Conservation (phyloP, 2,797 vertebrate species). For the Notoglanidium macrostoma region DNA sequence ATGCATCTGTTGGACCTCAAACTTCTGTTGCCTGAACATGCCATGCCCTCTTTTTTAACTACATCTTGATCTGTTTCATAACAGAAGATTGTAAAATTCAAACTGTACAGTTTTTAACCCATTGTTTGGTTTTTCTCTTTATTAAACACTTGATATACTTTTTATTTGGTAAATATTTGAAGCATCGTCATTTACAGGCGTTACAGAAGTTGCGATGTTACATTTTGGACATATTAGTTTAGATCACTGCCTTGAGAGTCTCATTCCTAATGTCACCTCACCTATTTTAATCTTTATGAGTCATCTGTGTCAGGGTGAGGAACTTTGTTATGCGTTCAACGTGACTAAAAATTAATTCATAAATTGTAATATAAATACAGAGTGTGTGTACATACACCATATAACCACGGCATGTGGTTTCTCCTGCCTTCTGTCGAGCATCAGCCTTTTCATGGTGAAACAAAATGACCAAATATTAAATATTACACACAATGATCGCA, state of each 20-base stretch:
- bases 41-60: neutral
- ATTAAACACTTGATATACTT: neutral
- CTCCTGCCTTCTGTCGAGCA: neutral
- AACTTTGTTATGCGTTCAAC: neutral
- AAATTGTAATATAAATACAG: neutral
- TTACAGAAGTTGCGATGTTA: neutral
- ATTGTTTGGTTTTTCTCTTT: neutral
- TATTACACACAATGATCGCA: neutral
- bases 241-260: neutral
- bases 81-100: neutral
- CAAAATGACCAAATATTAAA: neutral
- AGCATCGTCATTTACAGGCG: neutral
- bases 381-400: too few relatives aligned
- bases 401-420: neutral
- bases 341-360: neutral
- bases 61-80: too few relatives aligned
- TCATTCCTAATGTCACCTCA: neutral
- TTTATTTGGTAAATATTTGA: neutral
- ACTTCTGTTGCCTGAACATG: neutral
- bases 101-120: neutral
- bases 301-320: neutral
- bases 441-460: neutral
- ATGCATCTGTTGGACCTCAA: neutral
- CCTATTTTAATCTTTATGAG: neutral
- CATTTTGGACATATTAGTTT: neutral